Percentiles rank a stretch among this genome's conserved stretches.
Evolutionary conservation across 2,888 invertebrate species (phyloP).

Genomic region (Andrena praecox): DNA sequence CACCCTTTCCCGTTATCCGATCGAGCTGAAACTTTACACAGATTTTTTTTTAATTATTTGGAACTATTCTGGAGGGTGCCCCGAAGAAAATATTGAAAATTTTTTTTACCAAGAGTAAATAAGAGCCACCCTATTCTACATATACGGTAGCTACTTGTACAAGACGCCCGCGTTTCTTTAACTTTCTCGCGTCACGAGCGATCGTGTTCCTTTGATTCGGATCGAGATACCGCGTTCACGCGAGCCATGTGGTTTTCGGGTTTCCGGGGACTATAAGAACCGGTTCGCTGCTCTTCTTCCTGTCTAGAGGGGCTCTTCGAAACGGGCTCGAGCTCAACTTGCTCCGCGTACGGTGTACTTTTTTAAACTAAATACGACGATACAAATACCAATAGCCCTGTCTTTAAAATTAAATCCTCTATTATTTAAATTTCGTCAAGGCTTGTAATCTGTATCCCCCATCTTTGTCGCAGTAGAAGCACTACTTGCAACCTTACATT

Average conservation of each 20-base stretch:
- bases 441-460: too few relatives aligned
- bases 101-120: too few relatives aligned
- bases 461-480: too few relatives aligned
- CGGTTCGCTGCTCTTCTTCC: conserved; percentile 17
- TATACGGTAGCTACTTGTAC: background rate
- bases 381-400: too few relatives aligned
- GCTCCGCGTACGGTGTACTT: background rate
- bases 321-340: background rate
- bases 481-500: conserved; percentile 11
- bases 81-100: too few relatives aligned
- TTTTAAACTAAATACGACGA: background rate
- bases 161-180: conserved; percentile 6
- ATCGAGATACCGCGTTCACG: background rate
- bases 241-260: conserved; percentile 48
- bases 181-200: background rate
- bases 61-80: too few relatives aligned
- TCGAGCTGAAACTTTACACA: too few relatives aligned
- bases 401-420: too few relatives aligned
- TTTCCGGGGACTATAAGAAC: conserved; percentile 39
- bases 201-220: conserved; percentile 26
- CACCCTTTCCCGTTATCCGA: too few relatives aligned
- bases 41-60: too few relatives aligned
- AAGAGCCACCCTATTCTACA: too few relatives aligned
- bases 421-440: too few relatives aligned
- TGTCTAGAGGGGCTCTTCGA: background rate